Evolutionary conservation across 2,113 vertebrate genomes (phyloP).

Genomic region (Pelecanoides urinatrix): DNA sequence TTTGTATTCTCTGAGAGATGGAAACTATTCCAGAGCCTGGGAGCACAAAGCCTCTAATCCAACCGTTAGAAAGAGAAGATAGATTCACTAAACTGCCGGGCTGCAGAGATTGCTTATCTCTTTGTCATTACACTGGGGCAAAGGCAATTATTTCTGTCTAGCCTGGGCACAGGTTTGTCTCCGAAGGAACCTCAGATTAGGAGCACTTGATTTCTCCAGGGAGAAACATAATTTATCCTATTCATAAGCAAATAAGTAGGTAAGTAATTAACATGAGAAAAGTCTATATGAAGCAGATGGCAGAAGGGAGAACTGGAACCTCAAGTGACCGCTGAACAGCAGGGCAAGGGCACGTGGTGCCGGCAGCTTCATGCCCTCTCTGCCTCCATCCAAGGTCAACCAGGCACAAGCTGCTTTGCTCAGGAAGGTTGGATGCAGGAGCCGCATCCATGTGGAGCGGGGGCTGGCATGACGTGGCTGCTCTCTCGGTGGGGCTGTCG

Average conservation of each 20-base stretch:
- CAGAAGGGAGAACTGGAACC: not conserved
- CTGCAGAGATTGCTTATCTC: constrained; percentile 9
- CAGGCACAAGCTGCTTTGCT: not conserved
- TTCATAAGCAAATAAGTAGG: constrained; percentile 43
- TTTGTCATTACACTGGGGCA: not conserved
- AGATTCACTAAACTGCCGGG: not conserved
- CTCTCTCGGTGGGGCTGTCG: not conserved
- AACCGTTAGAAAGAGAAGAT: not conserved
- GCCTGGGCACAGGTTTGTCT: not conserved
- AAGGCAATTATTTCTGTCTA: constrained; percentile 28
- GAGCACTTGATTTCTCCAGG: constrained; percentile 27
- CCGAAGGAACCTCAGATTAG: not conserved
- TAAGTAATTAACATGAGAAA: constrained; percentile 17
- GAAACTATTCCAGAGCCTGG: constrained; percentile 6
- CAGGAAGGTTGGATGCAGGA: not conserved
- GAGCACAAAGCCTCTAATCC: constrained; percentile 28
- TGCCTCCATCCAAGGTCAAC: not conserved
- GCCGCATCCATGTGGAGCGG: fast-evolving
- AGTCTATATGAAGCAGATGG: not conserved
- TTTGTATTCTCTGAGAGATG: constrained; percentile 47
- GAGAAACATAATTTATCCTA: not conserved
- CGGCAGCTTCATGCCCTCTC: not conserved
- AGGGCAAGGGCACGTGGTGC: not conserved
- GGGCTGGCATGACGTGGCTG: fast-evolving
- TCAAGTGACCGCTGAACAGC: not conserved